Evolutionary conservation across 2,888 invertebrate genomes (phyloP).

Genomic region (Agriopis marginaria): DNA sequence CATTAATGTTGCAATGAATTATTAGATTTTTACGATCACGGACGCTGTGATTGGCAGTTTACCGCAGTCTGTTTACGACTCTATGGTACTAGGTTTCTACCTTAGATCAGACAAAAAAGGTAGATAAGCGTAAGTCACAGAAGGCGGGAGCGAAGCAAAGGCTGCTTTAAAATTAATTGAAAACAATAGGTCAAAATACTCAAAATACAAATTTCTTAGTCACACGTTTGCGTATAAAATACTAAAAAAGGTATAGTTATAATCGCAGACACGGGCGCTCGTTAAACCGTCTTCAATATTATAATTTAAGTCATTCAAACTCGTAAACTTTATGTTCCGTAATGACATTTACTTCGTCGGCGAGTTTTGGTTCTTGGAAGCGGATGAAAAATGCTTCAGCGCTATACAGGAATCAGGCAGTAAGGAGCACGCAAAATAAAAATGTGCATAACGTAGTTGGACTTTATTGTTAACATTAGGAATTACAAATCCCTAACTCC

Average conservation of each 20-base stretch:
- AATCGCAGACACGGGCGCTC: constrained; percentile 40
- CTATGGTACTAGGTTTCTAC: too few relatives aligned
- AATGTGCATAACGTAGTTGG: too few relatives aligned
- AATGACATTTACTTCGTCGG: constrained; percentile 63
- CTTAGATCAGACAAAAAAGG: too few relatives aligned
- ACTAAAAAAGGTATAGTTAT: constrained; percentile 29
- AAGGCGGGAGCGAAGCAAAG: background rate
- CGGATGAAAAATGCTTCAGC: constrained; percentile 18
- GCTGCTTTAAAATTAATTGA: background rate
- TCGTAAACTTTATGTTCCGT: constrained; percentile 66
- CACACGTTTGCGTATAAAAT: constrained; percentile 21
- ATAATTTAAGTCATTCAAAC: constrained; percentile 68
- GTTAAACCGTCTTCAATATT: constrained; percentile 60
- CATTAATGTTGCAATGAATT: too few relatives aligned
- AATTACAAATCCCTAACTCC: too few relatives aligned
- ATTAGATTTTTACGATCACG: too few relatives aligned
- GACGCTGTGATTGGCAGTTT: too few relatives aligned
- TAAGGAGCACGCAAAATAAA: background rate
- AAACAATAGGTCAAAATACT: background rate
- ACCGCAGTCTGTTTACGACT: too few relatives aligned
- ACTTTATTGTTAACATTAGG: too few relatives aligned
- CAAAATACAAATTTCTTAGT: constrained; percentile 18
- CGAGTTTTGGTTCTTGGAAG: constrained; percentile 55
- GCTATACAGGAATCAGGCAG: background rate
- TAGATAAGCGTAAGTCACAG: too few relatives aligned